A percentile compares a stretch with the other conserved stretches of the same genome.
These are phyloP conservation scores for Notamacropus eugenii DNA, from an alignment of 2,797 vertebrate genomes.

Conservation along the genomic window DNA sequence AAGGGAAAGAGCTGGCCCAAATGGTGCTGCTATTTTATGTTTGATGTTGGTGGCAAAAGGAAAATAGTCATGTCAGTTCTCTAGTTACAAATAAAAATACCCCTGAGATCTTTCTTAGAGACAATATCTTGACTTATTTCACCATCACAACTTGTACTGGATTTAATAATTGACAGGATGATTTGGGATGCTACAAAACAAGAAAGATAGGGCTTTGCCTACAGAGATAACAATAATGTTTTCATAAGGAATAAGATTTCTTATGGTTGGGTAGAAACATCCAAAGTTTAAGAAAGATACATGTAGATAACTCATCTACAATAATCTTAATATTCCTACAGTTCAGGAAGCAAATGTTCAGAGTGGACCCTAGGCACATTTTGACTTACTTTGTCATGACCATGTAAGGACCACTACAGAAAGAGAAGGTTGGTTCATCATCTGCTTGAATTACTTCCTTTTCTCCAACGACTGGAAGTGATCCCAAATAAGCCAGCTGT, in stretches of 20 bases:
- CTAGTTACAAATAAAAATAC: neutral
- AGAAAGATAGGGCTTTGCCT: neutral
- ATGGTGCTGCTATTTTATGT: neutral
- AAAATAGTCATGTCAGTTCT: neutral
- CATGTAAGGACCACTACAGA: constrained; percentile 87
- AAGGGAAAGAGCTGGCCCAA: neutral
- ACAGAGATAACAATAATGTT: constrained; percentile 9
- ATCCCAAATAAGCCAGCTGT: constrained; percentile 85
- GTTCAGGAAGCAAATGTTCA: neutral
- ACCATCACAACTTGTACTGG: neutral
- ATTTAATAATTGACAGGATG: constrained; percentile 9
- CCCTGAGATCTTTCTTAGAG: neutral
- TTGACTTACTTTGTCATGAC: constrained; percentile 90
- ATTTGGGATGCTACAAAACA: neutral
- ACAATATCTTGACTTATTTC: neutral
- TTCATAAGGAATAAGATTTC: neutral
- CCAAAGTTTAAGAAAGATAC: neutral
- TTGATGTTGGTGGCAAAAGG: neutral
- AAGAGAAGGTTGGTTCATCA: constrained; percentile 86
- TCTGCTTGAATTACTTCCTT: constrained; percentile 87
- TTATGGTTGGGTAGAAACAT: constrained; percentile 1
- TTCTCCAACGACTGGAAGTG: constrained; percentile 87
- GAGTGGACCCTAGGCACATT: neutral
- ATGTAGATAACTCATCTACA: neutral
- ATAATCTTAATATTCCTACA: neutral